phyloP scores from a whole-genome alignment of 2,113 vertebrate species.

The Cygnus atratus region DNA sequence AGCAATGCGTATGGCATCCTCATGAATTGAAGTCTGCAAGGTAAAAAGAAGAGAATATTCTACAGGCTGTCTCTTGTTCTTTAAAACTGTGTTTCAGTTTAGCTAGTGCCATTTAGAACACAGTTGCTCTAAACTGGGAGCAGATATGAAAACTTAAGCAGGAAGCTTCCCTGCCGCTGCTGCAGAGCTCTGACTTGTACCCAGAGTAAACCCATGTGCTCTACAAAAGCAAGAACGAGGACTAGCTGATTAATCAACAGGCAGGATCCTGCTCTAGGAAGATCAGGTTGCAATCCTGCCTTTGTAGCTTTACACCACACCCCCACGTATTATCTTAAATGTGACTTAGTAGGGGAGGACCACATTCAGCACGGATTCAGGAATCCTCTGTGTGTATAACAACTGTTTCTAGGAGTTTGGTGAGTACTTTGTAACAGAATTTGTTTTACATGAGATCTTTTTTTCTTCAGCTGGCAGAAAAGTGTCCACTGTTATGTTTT shows the following conservation, averaged over 20 bases:
- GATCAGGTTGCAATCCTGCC: conserved; percentile 41
- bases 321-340: neutral
- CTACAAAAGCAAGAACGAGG: neutral
- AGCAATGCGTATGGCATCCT: accelerated
- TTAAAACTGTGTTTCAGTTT: neutral
- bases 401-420: conserved; percentile 54
- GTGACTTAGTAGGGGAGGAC: neutral
- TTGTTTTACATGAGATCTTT: neutral
- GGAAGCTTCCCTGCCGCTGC: conserved; percentile 18
- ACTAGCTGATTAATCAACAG: neutral
- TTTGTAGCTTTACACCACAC: neutral
- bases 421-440: conserved; percentile 66
- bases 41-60: accelerated
- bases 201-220: neutral
- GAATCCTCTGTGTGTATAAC: conserved; percentile 27
- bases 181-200: neutral
- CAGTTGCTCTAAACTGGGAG: neutral
- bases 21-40: neutral
- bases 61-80: neutral
- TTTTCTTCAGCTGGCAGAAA: neutral
- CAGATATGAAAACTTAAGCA: neutral
- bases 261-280: neutral
- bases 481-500: neutral
- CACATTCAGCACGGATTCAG: neutral
- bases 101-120: neutral